Evolutionary conservation across 2,113 vertebrate genomes (phyloP).

Genomic region (Puma concolor): DNA sequence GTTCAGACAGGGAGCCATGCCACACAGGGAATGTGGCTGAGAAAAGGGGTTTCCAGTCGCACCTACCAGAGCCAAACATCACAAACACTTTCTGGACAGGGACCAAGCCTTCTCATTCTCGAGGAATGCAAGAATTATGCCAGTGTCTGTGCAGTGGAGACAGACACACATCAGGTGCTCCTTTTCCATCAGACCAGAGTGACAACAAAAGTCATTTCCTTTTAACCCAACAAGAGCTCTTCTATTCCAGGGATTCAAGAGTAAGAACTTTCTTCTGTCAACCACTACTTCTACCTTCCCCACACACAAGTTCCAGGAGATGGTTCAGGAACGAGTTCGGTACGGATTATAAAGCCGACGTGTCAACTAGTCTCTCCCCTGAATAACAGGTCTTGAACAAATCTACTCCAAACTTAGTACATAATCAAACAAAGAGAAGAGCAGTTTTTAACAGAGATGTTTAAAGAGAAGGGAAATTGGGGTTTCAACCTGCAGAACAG

Average conservation of each 20-base stretch:
- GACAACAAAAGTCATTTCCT: slow-evolving; percentile 69
- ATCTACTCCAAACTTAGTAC: neutral
- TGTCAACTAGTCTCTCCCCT: neutral
- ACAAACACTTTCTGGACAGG: slow-evolving; percentile 65
- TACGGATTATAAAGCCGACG: neutral
- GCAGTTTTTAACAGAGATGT: neutral
- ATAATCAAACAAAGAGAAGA: neutral
- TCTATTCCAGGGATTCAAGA: slow-evolving; percentile 1
- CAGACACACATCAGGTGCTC: slow-evolving; percentile 69
- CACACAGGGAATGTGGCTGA: slow-evolving; percentile 45
- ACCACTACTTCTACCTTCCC: neutral
- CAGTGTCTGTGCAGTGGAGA: slow-evolving; percentile 64
- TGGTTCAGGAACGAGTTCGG: neutral
- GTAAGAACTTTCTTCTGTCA: slow-evolving; percentile 34
- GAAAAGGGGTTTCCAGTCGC: slow-evolving; percentile 65
- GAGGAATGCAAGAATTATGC: slow-evolving; percentile 58
- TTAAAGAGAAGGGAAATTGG: neutral
- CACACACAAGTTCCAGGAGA: neutral
- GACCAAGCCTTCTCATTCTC: slow-evolving; percentile 65
- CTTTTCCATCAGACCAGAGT: slow-evolving; percentile 52
- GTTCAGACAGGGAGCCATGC: slow-evolving; percentile 40
- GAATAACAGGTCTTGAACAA: neutral
- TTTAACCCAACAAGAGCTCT: slow-evolving; percentile 34
- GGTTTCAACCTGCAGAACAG: neutral
- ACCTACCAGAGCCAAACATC: slow-evolving; percentile 64